Percentiles rank a stretch among this genome's conserved stretches.
These are phyloP conservation scores for Drosophila subquinaria DNA, from an alignment of 2,888 invertebrate genomes.

Conservation along the genomic window DNA sequence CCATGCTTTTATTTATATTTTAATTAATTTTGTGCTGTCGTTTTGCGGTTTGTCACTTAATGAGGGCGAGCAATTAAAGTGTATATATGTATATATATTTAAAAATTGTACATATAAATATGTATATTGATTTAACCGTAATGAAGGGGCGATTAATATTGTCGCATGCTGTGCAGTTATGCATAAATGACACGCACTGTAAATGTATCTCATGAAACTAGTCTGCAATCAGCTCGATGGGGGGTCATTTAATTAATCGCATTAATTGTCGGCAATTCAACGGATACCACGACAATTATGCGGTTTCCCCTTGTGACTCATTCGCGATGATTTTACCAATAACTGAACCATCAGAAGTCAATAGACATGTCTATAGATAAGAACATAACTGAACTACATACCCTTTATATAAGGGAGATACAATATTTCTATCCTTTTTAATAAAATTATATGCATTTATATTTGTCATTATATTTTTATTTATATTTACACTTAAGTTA, in stretches of 20 bases:
- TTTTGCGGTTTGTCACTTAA: not conserved
- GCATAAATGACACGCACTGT: constrained; percentile 1
- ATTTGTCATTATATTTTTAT: not conserved
- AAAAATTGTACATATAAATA: not conserved
- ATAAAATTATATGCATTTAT: not conserved
- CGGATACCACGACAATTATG: constrained; percentile 27
- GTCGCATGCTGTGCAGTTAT: constrained; percentile 11
- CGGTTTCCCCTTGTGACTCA: constrained; percentile 23
- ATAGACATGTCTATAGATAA: not conserved
- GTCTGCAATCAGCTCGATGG: constrained; percentile 13
- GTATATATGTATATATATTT: not conserved
- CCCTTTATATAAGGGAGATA: too few relatives aligned
- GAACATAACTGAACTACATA: not conserved
- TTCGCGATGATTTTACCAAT: constrained; percentile 6
- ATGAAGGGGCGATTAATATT: constrained; percentile 6
- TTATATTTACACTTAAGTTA: too few relatives aligned
- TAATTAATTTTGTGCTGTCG: not conserved
- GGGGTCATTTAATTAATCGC: constrained; percentile 29
- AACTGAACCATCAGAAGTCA: constrained; percentile 1
- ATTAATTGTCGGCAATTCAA: constrained; percentile 35
- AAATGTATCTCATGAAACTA: constrained; percentile 8
- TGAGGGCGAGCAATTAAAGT: not conserved
- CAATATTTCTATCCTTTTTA: not conserved
- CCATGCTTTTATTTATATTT: not conserved
- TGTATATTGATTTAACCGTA: constrained; percentile 3